phyloP scores from a whole-genome alignment of 2,797 vertebrate species.

The Gambusia yucatana region DNA sequence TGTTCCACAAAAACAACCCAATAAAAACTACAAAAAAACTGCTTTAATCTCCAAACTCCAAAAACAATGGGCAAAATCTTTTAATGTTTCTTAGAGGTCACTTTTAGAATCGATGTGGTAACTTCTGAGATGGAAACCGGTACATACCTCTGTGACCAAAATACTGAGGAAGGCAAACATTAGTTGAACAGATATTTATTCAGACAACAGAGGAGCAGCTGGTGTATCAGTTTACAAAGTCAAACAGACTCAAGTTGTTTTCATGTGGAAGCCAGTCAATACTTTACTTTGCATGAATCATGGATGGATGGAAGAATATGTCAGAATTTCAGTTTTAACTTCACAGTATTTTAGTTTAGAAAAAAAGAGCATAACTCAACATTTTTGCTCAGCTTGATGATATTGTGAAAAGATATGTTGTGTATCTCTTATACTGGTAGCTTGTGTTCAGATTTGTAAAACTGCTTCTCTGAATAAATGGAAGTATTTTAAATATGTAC shows the following conservation, averaged over 20 bases:
- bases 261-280: constrained; percentile 23
- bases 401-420: neutral
- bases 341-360: neutral
- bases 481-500: neutral
- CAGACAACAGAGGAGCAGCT: constrained; percentile 19
- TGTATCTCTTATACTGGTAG: neutral
- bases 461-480: neutral
- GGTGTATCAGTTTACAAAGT: constrained; percentile 18
- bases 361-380: neutral
- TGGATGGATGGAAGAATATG: neutral
- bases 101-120: neutral
- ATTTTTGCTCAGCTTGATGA: neutral
- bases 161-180: neutral
- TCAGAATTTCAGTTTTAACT: neutral
- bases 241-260: constrained; percentile 21
- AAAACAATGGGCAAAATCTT: neutral
- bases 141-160: neutral
- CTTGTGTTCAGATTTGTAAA: neutral
- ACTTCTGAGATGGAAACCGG: neutral
- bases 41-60: neutral
- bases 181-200: constrained; percentile 3
- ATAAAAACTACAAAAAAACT: neutral
- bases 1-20: neutral
- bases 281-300: neutral
- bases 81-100: neutral